Evolutionary conservation across 2,888 invertebrate species (phyloP), one percentile per base, ranked within the genome.

Genomic region (Tenthredo scrophulariae): DNA sequence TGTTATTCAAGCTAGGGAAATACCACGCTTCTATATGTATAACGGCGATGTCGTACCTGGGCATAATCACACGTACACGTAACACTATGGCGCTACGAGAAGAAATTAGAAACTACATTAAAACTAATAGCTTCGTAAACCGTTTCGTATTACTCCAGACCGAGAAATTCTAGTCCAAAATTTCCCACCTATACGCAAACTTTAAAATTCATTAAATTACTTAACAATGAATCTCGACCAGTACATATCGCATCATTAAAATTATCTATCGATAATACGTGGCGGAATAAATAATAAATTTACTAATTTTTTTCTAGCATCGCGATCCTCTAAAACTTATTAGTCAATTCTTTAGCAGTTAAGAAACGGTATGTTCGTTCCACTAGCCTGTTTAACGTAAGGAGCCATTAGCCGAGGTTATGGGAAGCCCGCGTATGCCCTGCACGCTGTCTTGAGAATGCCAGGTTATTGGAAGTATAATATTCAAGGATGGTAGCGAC

Each of bases 101-200:
- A 58, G 80, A 37, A 58, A 80, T 80, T 80, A 80, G 58, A 80
- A 80, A 62, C 62, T 58, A 33, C 58, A 80, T 80, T 80, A 80
- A 40, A 62, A 80, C 40, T 58, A 62, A 80, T 80, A 40, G 80
- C 80, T 80, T 40, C 62, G 62, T 80, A 58, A 58, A 37, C 80
- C 37, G 80, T 58, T 58, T 40, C 62, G 40, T 74, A 74, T 74
- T 54, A 10, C 54, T 33, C 22, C 15, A 33, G 40, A 54, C 77
- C 18, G 77, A 26, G 54, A 77, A 77, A 77, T 54, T 54, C 50
- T 77, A 22, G 77, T 77, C 77, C 54, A n/a, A 50, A 77, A 54
- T 50, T 77, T 50, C 54, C n/a, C 18, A 50, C 26, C 77, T 54
- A 1, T 40, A n/a, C n/a, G 9, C 7, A 29, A 54, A 6, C 9